These are phyloP conservation scores for Carterocephalus palaemon DNA, from an alignment of 2,888 invertebrate genomes.

Conservation along the genomic window DNA sequence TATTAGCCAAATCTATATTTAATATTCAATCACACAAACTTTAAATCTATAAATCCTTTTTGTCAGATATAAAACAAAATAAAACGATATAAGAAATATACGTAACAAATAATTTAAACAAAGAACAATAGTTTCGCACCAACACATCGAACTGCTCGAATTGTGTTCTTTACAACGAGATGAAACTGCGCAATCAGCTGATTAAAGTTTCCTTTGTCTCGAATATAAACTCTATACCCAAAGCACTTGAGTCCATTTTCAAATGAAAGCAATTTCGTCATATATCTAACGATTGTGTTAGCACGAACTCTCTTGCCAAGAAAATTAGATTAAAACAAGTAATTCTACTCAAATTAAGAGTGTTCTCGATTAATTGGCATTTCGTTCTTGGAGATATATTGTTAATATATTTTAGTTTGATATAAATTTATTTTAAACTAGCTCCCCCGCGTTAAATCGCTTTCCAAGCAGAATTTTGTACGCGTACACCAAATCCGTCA, in stretches of 20 bases:
- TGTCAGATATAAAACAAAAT: background rate
- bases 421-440: background rate
- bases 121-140: constrained; percentile 10
- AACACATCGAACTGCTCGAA: constrained; percentile 43
- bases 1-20: too few species aligned
- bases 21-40: too few species aligned
- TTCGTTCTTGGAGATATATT: constrained; percentile 16
- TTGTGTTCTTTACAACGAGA: constrained; percentile 57
- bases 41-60: background rate
- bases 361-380: constrained; percentile 30
- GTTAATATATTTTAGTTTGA: background rate
- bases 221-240: constrained; percentile 27
- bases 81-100: background rate
- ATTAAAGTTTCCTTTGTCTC: constrained; percentile 39
- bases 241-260: constrained; percentile 32
- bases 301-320: constrained; percentile 38
- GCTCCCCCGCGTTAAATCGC: background rate
- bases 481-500: too few species aligned
- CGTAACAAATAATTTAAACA: background rate
- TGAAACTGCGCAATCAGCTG: constrained; percentile 55
- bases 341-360: constrained; percentile 44
- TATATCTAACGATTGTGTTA: constrained; percentile 32
- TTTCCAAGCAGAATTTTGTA: too few species aligned
- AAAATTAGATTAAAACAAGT: constrained; percentile 47
- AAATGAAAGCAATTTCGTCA: background rate